Evolutionary conservation across 2,888 invertebrate species (phyloP), one percentile per base, ranked within the genome.

Genomic region (Temnothorax unifasciatus): DNA sequence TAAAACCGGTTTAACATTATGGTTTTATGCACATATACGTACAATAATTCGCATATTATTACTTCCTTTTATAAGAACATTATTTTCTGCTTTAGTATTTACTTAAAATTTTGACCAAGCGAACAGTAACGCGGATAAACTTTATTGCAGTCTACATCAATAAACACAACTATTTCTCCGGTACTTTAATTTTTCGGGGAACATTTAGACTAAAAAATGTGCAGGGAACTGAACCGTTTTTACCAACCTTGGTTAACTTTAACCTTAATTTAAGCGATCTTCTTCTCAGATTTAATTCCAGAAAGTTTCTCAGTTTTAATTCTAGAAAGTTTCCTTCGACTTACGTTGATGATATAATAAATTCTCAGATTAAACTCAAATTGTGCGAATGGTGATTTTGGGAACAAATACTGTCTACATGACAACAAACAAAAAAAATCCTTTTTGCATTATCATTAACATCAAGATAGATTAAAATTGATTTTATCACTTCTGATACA

Each of bases 251-350:
- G 18, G 9, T 63, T 63, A 71, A 59, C 8, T 44, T 44, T 25
- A 41, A 74, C 1, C 18, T 25, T 74, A 75, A 75, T 63, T 75
- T 63, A 9, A 47, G 8, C 15, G 44, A 47, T 63, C 9, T 9
- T 34, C n/a, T 15, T 44, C 29, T n/a, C 34, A 75, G 29, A 34
- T n/a, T 63, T 34, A 47, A 75, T 61, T 74, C n/a, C 41, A 61
- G 15, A 74, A 74, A 74, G 61, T 74, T 74, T 41, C 41, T 29
- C 41, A 41, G 41, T 74, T 63, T 63, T 63, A 47, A 63, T 47
- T 75, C 29, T 21, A 44, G 4, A 47, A 61, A 63, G 29, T 47
- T 75, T 41, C 21, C 13, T 64, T 47, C 47, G 15, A 29, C 1
- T 3, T 18, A 38, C 15, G 5, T n/a, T 47, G 2, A 29, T 61